Percentiles rank a stretch among this genome's conserved stretches.
Conservation (phyloP, 53 echinoderm and acorn worm species). For the Pentamera pediparva region DNA sequence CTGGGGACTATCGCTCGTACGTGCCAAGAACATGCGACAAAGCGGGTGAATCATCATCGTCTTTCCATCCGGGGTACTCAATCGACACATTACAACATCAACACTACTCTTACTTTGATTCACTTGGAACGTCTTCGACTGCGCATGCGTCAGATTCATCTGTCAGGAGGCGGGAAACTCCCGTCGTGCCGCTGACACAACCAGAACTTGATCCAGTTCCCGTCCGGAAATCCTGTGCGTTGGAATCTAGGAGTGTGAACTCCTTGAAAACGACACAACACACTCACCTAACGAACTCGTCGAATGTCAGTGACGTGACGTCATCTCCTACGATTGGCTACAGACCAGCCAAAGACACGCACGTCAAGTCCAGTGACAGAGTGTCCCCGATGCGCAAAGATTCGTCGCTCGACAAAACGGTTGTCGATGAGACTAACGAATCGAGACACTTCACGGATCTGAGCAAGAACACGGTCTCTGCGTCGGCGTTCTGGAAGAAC, state of each 20-base stretch:
- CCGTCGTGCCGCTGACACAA: background rate
- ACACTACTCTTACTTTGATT: constrained; percentile 29
- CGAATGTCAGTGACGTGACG: background rate
- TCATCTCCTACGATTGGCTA: constrained; percentile 11
- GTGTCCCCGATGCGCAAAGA: constrained; percentile 5
- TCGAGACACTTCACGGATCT: constrained; percentile 32
- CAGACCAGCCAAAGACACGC: constrained; percentile 11
- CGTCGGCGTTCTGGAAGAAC: constrained; percentile 26
- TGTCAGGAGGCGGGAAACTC: constrained; percentile 1
- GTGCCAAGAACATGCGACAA: constrained; percentile 28
- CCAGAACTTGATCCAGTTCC: constrained; percentile 3
- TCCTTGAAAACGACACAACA: constrained; percentile 18
- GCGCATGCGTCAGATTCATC: constrained; percentile 21
- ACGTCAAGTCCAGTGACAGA: background rate
- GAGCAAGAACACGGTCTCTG: constrained; percentile 32
- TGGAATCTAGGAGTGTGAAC: constrained; percentile 30
- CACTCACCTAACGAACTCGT: background rate
- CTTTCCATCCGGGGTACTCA: constrained; percentile 18
- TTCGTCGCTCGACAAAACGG: constrained; percentile 16
- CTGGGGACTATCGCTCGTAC: constrained; percentile 22
- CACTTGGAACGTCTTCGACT: constrained; percentile 13
- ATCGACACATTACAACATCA: constrained; percentile 20
- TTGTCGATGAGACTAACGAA: constrained; percentile 12
- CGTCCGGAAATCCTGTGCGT: constrained; percentile 35
- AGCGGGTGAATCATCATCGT: constrained; percentile 11